Evolutionary conservation across 2,113 vertebrate genomes (phyloP).

Genomic region (Balaenoptera acutorostrata): DNA sequence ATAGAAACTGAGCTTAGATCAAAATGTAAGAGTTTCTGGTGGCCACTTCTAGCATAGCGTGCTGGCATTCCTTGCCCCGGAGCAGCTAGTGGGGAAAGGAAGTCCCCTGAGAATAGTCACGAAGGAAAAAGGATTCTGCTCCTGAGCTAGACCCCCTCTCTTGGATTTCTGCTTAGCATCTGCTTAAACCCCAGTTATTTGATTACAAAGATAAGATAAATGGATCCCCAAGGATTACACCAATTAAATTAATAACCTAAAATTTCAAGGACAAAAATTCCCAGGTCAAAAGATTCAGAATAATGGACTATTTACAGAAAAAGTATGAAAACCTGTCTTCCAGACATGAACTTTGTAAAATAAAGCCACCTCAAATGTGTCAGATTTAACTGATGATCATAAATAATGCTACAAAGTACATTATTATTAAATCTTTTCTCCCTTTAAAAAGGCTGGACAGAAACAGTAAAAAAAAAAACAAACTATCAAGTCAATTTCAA

Average conservation of each 20-base stretch:
- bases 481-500: constrained; percentile 42
- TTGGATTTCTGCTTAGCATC: constrained; percentile 39
- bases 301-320: constrained; percentile 55
- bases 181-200: constrained; percentile 51
- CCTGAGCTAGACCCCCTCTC: neutral
- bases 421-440: constrained; percentile 40
- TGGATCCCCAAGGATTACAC: constrained; percentile 33
- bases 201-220: constrained; percentile 65
- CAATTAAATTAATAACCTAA: constrained; percentile 68
- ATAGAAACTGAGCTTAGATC: neutral
- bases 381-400: constrained; percentile 30
- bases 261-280: constrained; percentile 64
- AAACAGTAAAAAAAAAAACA: constrained; percentile 45
- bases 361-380: constrained; percentile 22
- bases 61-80: neutral
- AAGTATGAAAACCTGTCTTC: constrained; percentile 36
- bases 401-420: constrained; percentile 31
- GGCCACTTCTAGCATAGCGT: neutral
- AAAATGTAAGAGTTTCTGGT: neutral
- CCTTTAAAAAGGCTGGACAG: constrained; percentile 37
- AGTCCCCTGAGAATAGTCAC: fast-evolving
- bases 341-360: constrained; percentile 41
- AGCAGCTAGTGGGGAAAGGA: neutral
- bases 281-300: constrained; percentile 49
- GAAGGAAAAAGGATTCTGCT: constrained; percentile 8